Evolutionary conservation across 2,888 invertebrate species (phyloP).

Genomic region (Caenorhabditis sulstoni): DNA sequence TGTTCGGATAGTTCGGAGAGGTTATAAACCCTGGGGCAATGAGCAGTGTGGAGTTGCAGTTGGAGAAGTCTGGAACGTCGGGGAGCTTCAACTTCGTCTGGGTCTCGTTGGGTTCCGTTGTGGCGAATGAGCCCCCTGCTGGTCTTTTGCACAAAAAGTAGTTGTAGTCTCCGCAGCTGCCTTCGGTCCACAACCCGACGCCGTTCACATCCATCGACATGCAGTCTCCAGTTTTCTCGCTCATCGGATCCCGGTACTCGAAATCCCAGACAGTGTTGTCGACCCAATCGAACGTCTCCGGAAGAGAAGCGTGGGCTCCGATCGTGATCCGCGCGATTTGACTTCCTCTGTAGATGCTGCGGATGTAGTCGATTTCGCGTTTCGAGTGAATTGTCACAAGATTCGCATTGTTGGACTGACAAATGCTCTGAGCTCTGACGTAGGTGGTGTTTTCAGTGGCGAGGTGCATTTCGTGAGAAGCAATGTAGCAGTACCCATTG

Average conservation of each 20-base stretch:
- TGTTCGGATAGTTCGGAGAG: slow-evolving; percentile 15
- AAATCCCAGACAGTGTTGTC: slow-evolving; percentile 22
- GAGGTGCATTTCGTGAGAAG: slow-evolving; percentile 8
- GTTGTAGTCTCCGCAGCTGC: background rate
- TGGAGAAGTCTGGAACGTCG: slow-evolving; percentile 17
- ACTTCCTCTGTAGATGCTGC: slow-evolving; percentile 11
- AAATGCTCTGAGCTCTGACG: slow-evolving; percentile 11
- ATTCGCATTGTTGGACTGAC: slow-evolving; percentile 5
- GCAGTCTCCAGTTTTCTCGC: slow-evolving; percentile 5
- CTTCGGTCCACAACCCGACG: slow-evolving; percentile 16
- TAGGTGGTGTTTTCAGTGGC: background rate
- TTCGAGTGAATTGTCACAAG: slow-evolving; percentile 19
- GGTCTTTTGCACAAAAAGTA: slow-evolving; percentile 28
- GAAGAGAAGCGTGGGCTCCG: slow-evolving; percentile 18
- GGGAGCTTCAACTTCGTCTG: background rate
- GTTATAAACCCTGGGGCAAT: slow-evolving; percentile 32
- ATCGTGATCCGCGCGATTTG: slow-evolving; percentile 2
- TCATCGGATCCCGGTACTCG: slow-evolving; percentile 20
- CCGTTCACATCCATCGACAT: slow-evolving; percentile 19
- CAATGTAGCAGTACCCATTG: slow-evolving; percentile 33
- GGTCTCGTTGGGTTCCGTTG: background rate
- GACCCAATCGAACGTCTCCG: slow-evolving; percentile 21
- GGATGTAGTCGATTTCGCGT: slow-evolving; percentile 18
- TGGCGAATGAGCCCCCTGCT: background rate
- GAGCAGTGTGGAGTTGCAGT: slow-evolving; percentile 37